Evolutionary conservation across 2,888 invertebrate species (phyloP), one percentile per base, ranked within the genome.

Genomic region (Ctena decussata): DNA sequence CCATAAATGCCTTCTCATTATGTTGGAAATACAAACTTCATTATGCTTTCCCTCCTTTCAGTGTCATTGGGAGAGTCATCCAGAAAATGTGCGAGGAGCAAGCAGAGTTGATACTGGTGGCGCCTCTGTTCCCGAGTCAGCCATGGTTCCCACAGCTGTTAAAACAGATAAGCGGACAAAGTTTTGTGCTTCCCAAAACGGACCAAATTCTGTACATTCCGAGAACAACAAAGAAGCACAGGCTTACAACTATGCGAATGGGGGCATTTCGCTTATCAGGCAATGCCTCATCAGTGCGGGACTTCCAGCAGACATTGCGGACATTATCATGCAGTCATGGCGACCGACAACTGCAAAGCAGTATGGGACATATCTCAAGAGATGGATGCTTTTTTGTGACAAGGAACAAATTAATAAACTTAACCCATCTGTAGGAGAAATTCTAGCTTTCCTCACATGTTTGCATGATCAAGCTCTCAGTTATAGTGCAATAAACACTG

Each of bases 301-400:
- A 15, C 15, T 79, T 41, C 24, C 79, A 73, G 44, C 37, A 41
- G 18, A 70, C 32, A 21, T 71, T 78, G 27, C n/a, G n/a, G 24
- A 77, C 18, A 78, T 82, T 70, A 76, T 85, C 37, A 39, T 75
- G 44, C 49, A 53, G 27, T 83, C 83, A 49, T 86, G 83, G 83
- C 27, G 75, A 70, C 12, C 8, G 37, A 57, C 71, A 21, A 86
- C 81, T 6, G n/a, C n/a, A n/a, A n/a, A n/a, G n/a, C n/a, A n/a
- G n/a, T n/a, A n/a, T n/a, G n/a, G n/a, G n/a, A n/a, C n/a, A n/a
- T n/a, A n/a, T n/a, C n/a, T n/a, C n/a, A n/a, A n/a, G n/a, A n/a
- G n/a, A n/a, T n/a, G n/a, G n/a, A n/a, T n/a, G n/a, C n/a, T n/a
- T n/a, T n/a, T n/a, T n/a, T n/a, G n/a, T n/a, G n/a, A n/a, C n/a